Base-by-base conservation (phyloP, 1,140 invertebrate genomes). In the Cotesia vestalis region DNA sequence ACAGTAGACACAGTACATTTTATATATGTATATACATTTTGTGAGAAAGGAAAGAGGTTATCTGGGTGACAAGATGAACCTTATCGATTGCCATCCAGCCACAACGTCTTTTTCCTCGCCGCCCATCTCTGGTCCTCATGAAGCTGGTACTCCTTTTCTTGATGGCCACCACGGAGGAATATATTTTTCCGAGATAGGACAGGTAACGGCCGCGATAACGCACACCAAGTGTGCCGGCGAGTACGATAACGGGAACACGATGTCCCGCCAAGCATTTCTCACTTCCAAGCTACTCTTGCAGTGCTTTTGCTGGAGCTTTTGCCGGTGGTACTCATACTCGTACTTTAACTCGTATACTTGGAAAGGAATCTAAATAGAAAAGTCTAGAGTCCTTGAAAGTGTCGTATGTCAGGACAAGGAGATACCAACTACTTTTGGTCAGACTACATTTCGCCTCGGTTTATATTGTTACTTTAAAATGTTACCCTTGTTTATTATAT, bases 21-120 rank as follows among this genome's bases (percentile, higher is more conserved):
- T 46, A 46, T 11, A 9, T 46, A 46, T 9, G 4, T 46, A 46
- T 46, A 46, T 46, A 9, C 5, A 9, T 46, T 46, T 46, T 46
- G 6, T 11, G 12, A 14, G 53, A 55, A 51, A 9, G 8, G 17
- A 14, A 55, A n/a, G 17, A 17, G 12, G 53, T 55, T 55, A 55
- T 55, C 53, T 55, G 17, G 53, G 53, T 55, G 53, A 14, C 53
- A 17, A 14, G 53, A 55, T 55, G 53, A 55, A 55, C 53, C 17
- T 55, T 55, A 55, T 55, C 53, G 53, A 55, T 55, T 55, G 17
- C 17, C 53, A 55, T 55, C 53, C 53, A 17, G 17, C 53, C 53
- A 55, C 53, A 55, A 55, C 53, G 53, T n/a, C 17, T 55, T 6
- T 55, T 55, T 55, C 17, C 53, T 55, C 12, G 3, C 17, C 17